Evolutionary conservation across 2,888 invertebrate genomes (phyloP), one percentile per base, ranked within the genome.

Genomic region (Eledona agricola): DNA sequence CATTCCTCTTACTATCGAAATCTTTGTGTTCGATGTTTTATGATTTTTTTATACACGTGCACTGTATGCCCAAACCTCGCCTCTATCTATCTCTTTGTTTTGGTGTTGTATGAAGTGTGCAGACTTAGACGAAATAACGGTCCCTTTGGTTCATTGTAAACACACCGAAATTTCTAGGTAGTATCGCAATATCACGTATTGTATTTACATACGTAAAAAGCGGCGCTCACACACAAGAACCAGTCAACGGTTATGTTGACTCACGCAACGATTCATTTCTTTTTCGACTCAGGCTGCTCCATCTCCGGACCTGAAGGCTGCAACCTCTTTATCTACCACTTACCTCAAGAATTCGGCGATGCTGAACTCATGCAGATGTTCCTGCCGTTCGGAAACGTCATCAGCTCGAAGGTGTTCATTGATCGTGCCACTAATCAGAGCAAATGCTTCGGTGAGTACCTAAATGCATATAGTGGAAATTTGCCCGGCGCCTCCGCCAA

Each of bases 331-430:
- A 99, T 99, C 82, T 99, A 99, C 84, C 99, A 99, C 83, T 89
- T 99, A 81, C 99, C 99, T 66, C 98, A 98, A 82, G 99, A 99
- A 83, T 99, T 99, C 77, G 98, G 98, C 51, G 99, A 99, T 78
- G 89, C 91, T 59, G 99, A 99, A 80, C 87, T 99, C 76, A 97
- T 97, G 89, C 97, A 98, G 84, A 98, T 99, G 98, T 99, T 99
- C 82, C 85, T 97, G 78, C 97, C 98, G 60, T 99, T 99, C 78
- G 99, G 99, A 71, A 96, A 94, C 79, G 97, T 99, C 76, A 97
- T 99, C 82, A 96, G 96, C 82, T 97, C 98, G 79, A 99, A 99
- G 85, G 99, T 99, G 70, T 99, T 99, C 83, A 97, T 99, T 77
- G 99, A 99, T 81, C 89, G 98, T 71, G 98, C 97, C 78, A 99